phyloP scores from a whole-genome alignment of 2,113 vertebrate species.

The Rhabdornis inornatus region DNA sequence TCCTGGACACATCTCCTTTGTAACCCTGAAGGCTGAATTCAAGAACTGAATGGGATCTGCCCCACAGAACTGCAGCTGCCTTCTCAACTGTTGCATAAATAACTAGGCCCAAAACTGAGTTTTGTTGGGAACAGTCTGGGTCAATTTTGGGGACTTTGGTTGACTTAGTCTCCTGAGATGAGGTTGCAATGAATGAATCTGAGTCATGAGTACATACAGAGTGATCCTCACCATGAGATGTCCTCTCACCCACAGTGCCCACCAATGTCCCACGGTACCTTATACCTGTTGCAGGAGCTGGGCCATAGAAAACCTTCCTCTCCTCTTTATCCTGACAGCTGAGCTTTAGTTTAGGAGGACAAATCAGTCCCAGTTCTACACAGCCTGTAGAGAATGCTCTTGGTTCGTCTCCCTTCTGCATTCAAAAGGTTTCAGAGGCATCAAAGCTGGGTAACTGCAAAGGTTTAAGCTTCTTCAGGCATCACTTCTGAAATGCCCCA shows the following conservation, averaged over 20 bases:
- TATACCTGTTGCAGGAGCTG: not conserved
- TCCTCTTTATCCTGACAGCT: not conserved
- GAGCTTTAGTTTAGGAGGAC: not conserved
- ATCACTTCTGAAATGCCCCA: not conserved
- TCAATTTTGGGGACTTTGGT: not conserved
- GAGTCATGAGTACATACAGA: not conserved
- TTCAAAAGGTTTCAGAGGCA: not conserved
- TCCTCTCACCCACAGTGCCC: not conserved
- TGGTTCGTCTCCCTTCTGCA: not conserved
- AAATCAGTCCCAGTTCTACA: not conserved
- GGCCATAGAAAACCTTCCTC: not conserved
- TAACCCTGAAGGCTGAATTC: not conserved
- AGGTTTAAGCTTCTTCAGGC: not conserved
- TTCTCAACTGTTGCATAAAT: not conserved
- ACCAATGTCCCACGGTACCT: not conserved
- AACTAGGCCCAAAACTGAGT: rapidly evolving
- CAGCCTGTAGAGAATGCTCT: not conserved
- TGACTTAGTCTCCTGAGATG: not conserved
- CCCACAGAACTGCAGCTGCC: not conserved
- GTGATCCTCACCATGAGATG: not conserved
- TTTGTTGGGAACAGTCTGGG: not conserved
- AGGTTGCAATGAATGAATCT: not conserved
- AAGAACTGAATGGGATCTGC: not conserved
- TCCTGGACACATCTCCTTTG: not conserved
- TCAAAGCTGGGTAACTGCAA: not conserved